Base-by-base conservation (phyloP, 2,888 invertebrate species). In the Siphonodentalium dalli region DNA sequence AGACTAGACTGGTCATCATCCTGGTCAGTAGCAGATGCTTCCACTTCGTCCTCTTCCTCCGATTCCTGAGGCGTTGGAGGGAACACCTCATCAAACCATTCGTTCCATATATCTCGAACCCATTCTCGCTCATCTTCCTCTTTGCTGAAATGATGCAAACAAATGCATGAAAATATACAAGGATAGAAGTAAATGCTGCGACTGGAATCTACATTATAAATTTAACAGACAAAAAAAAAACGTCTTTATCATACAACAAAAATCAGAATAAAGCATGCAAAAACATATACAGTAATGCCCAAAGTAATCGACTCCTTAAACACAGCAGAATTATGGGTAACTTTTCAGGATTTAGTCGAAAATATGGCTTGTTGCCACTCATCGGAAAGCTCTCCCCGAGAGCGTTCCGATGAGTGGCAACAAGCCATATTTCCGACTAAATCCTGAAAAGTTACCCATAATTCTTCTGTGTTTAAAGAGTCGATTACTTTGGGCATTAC, bases 61-160 rank as follows among this genome's bases (percentile, higher is more conserved):
- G 75, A 76, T 7, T 65, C 71, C 6, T 53, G 57, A 0, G 74
- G 76, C 1, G 77, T 74, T 5, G 79, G 78, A 4, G 81, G 80
- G 55, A 68, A 81, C 0, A 75, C 71, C 45, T 79, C 71, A 54
- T 82, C 80, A 68, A 82, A 81, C 82, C 82, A 82, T 1, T 11
- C 46, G 56, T 81, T 78, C 82, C 82, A 82, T 28, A 82, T 73
- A 29, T 67, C 69, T 5, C 80, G 61, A 13, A 74, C 74, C 75
- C 77, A 79, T 48, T 82, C 81, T 18, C 80, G 52, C 24, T 66
- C 68, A 49, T 72, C 68, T 13, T 61, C 61, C 5, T 58, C 61
- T 38, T 39, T 48, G 26, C 73, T 73, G 58, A 23, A 49, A 7
- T 11, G 21, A 46, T 54, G 38, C 34, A 47, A 18, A 47, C 9